A percentile compares a stretch with the other conserved stretches of the same genome.
Conservation (phyloP, 2,888 invertebrate genomes). For the Acleris emargana region DNA sequence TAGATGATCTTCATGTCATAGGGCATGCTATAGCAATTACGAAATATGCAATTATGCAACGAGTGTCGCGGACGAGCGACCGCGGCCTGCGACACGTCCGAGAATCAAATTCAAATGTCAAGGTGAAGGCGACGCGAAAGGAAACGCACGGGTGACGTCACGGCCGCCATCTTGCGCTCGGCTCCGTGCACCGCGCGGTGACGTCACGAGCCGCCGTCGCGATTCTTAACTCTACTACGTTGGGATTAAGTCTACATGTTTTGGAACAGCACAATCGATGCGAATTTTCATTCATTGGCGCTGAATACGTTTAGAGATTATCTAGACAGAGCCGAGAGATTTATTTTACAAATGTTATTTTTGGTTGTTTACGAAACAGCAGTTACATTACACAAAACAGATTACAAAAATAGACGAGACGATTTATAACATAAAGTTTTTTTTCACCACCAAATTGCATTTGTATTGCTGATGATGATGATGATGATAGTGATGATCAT, state of each 20-base stretch:
- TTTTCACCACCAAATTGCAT: too few relatives aligned
- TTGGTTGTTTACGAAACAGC: conserved; percentile 3
- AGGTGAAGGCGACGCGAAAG: conserved; percentile 78
- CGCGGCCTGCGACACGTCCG: conserved; percentile 62
- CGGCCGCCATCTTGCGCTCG: conserved; percentile 62
- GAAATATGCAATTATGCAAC: conserved; percentile 41
- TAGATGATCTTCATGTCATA: neutral
- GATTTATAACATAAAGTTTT: too few relatives aligned
- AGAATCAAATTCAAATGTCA: conserved; percentile 79
- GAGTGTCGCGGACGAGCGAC: conserved; percentile 50
- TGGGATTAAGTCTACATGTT: conserved; percentile 6
- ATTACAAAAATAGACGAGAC: too few relatives aligned
- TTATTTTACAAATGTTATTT: conserved; percentile 16
- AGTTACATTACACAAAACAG: neutral
- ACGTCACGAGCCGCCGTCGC: conserved; percentile 28
- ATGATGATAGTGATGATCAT: too few relatives aligned
- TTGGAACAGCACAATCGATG: conserved; percentile 21
- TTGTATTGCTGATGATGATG: too few relatives aligned
- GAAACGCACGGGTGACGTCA: conserved; percentile 77
- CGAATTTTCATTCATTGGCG: conserved; percentile 35
- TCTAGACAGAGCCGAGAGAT: conserved; percentile 19
- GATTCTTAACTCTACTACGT: conserved; percentile 7
- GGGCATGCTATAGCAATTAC: conserved; percentile 9
- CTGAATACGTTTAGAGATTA: conserved; percentile 25
- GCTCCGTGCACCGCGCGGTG: conserved; percentile 19